These are phyloP conservation scores for Tromatobia lineatoria DNA, from an alignment of 2,888 invertebrate species.

Conservation along the genomic window DNA sequence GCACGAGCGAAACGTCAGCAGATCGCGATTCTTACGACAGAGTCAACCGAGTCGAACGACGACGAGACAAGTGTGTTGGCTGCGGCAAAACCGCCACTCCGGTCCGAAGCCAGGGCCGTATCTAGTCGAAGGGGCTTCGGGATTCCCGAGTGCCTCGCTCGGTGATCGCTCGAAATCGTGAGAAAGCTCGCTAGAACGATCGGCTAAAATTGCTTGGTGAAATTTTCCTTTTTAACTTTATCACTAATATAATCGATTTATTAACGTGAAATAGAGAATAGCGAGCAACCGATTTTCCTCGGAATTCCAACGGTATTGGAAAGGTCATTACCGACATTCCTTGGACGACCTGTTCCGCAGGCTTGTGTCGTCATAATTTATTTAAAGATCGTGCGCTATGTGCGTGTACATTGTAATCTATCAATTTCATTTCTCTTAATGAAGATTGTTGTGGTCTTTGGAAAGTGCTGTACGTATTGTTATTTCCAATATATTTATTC, in stretches of 20 bases:
- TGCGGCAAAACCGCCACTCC: slow-evolving; percentile 76
- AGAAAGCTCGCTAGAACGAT: neutral
- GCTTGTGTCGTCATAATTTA: slow-evolving; percentile 26
- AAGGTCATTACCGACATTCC: slow-evolving; percentile 18
- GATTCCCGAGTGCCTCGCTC: neutral
- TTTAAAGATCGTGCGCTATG: slow-evolving; percentile 28
- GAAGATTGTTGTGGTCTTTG: neutral
- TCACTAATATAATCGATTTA: neutral
- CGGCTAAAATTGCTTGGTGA: neutral
- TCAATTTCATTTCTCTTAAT: slow-evolving; percentile 26
- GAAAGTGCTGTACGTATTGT: neutral
- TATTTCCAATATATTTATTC: neutral
- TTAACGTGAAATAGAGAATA: neutral
- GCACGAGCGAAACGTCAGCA: slow-evolving; percentile 80
- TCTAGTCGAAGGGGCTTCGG: slow-evolving; percentile 4
- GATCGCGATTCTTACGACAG: slow-evolving; percentile 80
- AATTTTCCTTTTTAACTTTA: neutral
- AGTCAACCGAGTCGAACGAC: slow-evolving; percentile 80
- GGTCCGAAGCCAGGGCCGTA: slow-evolving; percentile 80
- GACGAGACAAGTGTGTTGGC: slow-evolving; percentile 79
- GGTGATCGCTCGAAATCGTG: neutral
- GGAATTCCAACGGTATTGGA: neutral
- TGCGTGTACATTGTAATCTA: neutral
- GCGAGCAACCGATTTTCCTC: neutral
- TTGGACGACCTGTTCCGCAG: slow-evolving; percentile 5